Evolutionary conservation across 1,140 invertebrate genomes (phyloP), one percentile per base, ranked within the genome.

Genomic region (Meloidogyne chitwoodi): DNA sequence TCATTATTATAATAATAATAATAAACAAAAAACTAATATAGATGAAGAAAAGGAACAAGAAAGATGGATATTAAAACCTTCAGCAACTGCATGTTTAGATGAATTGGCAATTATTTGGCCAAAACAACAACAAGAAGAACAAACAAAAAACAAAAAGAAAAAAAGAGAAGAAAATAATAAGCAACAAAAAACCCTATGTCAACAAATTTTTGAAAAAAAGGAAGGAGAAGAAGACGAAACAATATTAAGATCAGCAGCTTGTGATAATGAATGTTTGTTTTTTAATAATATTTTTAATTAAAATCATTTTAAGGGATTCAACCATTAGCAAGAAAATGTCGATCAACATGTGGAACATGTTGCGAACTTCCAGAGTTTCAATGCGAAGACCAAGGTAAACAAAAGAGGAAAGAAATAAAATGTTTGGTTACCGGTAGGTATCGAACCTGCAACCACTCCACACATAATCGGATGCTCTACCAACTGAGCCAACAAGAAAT

Each of bases 251-350:
- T 41, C 65, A 6, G 29, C 3, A n/a, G 65, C 65, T 41, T 67
- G 65, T 41, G 65, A 67, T 41, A 67, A 67, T 41, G 29, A 67
- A 67, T 67, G 65, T 67, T 31, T n/a, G 14, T 41, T 0, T n/a
- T 56, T 8, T n/a, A 14, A 41, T 14, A 41, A 41, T 11, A 14
- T 14, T 19, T 56, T 56, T 56, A n/a, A 3, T n/a, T n/a, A n/a
- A n/a, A 56, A 6, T n/a, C 8, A 0, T 56, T 41, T 41, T n/a
- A n/a, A 67, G 65, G 65, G 65, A 67, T 67, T 41, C 65, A 67
- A 41, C 65, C 65, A 41, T 67, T 67, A 41, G 65, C 65, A n/a
- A 31, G 38, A 31, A 67, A 67, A 41, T 67, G 65, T 41, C 22
- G 65, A 22, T 4, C n/a, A 31, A 19, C n/a, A 8, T 67, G 65